Conservation (phyloP, 2,888 invertebrate species). For the Alentia gelatinosa region DNA sequence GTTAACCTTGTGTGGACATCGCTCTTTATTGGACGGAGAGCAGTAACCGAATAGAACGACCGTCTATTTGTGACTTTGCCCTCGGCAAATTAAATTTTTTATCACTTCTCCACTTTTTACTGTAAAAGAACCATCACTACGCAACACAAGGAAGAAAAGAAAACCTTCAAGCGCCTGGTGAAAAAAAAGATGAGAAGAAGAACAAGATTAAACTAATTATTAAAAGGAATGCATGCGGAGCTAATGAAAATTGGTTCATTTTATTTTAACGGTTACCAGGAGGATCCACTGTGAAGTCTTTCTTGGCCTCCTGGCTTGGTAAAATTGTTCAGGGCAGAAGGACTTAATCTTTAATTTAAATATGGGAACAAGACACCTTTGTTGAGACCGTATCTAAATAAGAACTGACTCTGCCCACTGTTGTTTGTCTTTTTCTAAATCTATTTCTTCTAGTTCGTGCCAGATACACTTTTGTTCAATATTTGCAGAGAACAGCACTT, state of each 20-base stretch:
- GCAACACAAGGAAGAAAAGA: not conserved
- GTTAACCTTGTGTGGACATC: not conserved
- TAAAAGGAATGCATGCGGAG: not conserved
- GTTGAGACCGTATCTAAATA: no score
- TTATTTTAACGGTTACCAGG: not conserved
- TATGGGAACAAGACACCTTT: not conserved
- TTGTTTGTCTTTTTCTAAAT: no score
- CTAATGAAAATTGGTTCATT: not conserved
- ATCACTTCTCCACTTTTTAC: not conserved
- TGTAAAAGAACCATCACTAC: not conserved
- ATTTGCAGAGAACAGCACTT: no score
- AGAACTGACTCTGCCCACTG: no score
- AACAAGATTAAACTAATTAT: not conserved
- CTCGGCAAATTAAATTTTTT: not conserved
- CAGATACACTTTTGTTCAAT: no score
- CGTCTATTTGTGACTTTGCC: not conserved
- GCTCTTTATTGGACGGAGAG: not conserved
- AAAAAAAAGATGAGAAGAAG: not conserved
- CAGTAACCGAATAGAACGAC: not conserved
- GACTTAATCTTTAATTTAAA: not conserved
- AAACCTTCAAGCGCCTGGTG: not conserved
- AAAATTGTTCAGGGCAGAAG: not conserved
- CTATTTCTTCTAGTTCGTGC: no score
- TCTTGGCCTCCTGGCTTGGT: not conserved
- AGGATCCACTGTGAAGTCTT: not conserved